A percentile compares a stretch with the other conserved stretches of the same genome.
These are phyloP conservation scores for Rutpela maculata DNA, from an alignment of 2,888 invertebrate species.

Conservation along the genomic window DNA sequence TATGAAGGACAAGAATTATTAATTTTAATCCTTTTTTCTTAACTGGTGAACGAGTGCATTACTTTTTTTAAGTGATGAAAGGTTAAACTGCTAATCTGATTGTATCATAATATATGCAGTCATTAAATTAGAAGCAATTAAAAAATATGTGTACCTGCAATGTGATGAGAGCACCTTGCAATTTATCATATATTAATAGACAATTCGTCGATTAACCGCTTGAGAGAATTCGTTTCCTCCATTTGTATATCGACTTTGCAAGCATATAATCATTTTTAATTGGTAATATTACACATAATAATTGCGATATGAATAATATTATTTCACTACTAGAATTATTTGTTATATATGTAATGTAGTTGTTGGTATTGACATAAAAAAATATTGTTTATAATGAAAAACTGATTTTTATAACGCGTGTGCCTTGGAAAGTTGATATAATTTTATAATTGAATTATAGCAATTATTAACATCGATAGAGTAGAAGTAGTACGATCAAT, in stretches of 20 bases:
- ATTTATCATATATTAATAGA: conserved; percentile 37
- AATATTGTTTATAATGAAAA: background rate
- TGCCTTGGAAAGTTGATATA: no score
- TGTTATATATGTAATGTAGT: background rate
- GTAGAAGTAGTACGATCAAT: no score
- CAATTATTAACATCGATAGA: no score
- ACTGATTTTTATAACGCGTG: no score
- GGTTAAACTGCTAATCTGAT: conserved; percentile 24
- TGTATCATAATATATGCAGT: conserved; percentile 20
- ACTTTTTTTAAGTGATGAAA: background rate
- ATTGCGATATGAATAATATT: conserved; percentile 30
- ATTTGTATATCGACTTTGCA: conserved; percentile 43
- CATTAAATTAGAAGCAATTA: conserved; percentile 11
- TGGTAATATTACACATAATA: conserved; percentile 35
- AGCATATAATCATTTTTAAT: conserved; percentile 32
- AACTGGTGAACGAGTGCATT: no score
- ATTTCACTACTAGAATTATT: background rate
- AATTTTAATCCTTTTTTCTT: no score
- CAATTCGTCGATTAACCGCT: conserved; percentile 47
- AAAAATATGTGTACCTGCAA: background rate
- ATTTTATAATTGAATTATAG: no score
- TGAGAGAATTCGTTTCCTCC: conserved; percentile 41
- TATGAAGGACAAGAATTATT: no score
- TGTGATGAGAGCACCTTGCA: conserved; percentile 41
- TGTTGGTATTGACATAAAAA: conserved; percentile 18